A percentile compares a stretch with the other conserved stretches of the same genome.
phyloP scores from a whole-genome alignment of 2,888 invertebrate species.

The Endotricha flammealis region DNA sequence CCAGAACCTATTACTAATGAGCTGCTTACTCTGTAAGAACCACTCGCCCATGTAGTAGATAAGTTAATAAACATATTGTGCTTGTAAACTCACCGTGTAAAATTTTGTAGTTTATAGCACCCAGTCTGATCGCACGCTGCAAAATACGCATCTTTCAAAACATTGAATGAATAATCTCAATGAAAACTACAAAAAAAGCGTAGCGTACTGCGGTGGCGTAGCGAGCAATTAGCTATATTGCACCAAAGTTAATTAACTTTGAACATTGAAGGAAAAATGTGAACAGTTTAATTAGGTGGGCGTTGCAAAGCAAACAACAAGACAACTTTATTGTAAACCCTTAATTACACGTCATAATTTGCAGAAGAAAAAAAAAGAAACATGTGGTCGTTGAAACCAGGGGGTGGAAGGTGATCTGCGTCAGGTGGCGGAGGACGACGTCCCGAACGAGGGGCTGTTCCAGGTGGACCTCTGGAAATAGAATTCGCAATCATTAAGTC shows the following conservation, averaged over 20 bases:
- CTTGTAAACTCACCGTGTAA: too few relatives aligned
- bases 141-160: too few relatives aligned
- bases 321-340: slow-evolving; percentile 18
- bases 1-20: too few relatives aligned
- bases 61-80: too few relatives aligned
- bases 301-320: slow-evolving; percentile 4
- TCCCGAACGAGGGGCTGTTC: slow-evolving; percentile 60
- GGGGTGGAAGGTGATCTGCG: slow-evolving; percentile 85
- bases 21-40: too few relatives aligned
- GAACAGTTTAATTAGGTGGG: neutral
- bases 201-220: neutral
- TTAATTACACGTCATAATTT: slow-evolving; percentile 11
- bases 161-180: too few relatives aligned
- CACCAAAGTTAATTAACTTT: neutral
- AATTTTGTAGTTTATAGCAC: too few relatives aligned
- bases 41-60: too few relatives aligned
- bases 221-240: neutral
- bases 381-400: slow-evolving; percentile 87
- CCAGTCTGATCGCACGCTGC: too few relatives aligned
- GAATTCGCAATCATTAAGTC: too few relatives aligned
- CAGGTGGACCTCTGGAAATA: slow-evolving; percentile 80
- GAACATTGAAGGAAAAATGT: neutral
- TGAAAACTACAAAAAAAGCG: too few relatives aligned
- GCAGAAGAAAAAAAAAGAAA: slow-evolving; percentile 74
- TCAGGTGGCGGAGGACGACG: slow-evolving; percentile 77